phyloP scores from a whole-genome alignment of 2,888 invertebrate species.

The Diaphora mendica region DNA sequence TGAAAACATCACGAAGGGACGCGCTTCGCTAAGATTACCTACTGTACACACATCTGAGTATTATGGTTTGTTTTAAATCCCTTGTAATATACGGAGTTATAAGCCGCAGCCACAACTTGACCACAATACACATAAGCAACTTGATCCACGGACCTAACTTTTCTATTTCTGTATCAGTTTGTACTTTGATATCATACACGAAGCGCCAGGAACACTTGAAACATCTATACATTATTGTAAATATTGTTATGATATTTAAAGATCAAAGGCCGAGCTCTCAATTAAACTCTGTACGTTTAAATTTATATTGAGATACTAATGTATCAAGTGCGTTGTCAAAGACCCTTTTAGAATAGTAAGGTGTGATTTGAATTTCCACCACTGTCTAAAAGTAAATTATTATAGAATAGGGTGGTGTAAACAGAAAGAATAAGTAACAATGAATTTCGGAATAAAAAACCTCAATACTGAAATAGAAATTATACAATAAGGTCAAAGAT shows the following conservation, averaged over 20 bases:
- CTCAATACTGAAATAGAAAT: neutral
- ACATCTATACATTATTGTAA: conserved; percentile 17
- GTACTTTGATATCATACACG: conserved; percentile 42
- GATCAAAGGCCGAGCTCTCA: conserved; percentile 45
- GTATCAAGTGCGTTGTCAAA: neutral
- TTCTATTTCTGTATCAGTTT: conserved; percentile 55
- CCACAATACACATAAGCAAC: conserved; percentile 55
- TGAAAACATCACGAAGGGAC: conserved; percentile 10
- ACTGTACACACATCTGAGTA: conserved; percentile 7
- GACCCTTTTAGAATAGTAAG: neutral
- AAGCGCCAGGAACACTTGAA: conserved; percentile 38
- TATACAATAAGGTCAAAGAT: neutral
- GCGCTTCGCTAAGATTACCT: neutral
- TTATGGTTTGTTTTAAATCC: conserved; percentile 21
- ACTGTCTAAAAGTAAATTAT: neutral
- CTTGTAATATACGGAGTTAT: conserved; percentile 40
- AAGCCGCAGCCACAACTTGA: conserved; percentile 44
- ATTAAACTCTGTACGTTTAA: conserved; percentile 23
- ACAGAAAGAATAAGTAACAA: neutral
- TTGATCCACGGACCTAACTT: conserved; percentile 51
- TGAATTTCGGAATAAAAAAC: neutral
- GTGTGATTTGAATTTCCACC: neutral
- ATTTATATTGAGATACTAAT: neutral
- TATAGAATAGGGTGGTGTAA: neutral
- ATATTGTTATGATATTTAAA: conserved; percentile 39